These are phyloP conservation scores for Ernsta delagoae DNA, from an alignment of 2,888 invertebrate species.

Conservation along the genomic window DNA sequence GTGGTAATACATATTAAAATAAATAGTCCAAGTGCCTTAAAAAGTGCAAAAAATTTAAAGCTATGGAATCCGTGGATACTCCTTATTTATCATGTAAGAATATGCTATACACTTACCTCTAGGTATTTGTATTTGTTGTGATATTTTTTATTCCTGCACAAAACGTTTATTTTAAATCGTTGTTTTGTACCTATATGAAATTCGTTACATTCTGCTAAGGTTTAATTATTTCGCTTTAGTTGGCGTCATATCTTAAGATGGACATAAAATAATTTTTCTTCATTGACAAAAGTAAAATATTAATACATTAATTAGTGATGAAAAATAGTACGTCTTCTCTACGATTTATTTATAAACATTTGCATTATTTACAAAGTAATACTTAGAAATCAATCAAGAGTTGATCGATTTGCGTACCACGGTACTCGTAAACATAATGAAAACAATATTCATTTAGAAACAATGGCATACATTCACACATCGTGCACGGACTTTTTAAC, in stretches of 20 bases:
- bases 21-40: slow-evolving; percentile 10
- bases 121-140: neutral
- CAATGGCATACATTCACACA: slow-evolving; percentile 72
- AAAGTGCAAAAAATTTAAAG: slow-evolving; percentile 12
- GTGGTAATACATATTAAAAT: slow-evolving; percentile 21
- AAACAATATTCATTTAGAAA: slow-evolving; percentile 52
- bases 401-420: slow-evolving; percentile 57
- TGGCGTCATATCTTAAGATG: too few relatives aligned
- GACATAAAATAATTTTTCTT: too few relatives aligned
- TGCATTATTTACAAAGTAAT: slow-evolving; percentile 35
- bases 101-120: slow-evolving; percentile 14
- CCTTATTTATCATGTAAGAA: slow-evolving; percentile 41
- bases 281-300: too few relatives aligned
- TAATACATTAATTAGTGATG: too few relatives aligned
- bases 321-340: neutral
- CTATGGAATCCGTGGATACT: slow-evolving; percentile 38
- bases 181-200: too few relatives aligned
- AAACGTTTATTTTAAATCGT: neutral
- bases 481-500: slow-evolving; percentile 58
- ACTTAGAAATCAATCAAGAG: slow-evolving; percentile 50
- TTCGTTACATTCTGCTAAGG: too few relatives aligned
- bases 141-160: slow-evolving; percentile 2
- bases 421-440: slow-evolving; percentile 23
- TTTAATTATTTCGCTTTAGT: too few relatives aligned
- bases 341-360: slow-evolving; percentile 32